Base-by-base conservation (phyloP, 2,797 vertebrate species). In the Monodelphis domestica region DNA sequence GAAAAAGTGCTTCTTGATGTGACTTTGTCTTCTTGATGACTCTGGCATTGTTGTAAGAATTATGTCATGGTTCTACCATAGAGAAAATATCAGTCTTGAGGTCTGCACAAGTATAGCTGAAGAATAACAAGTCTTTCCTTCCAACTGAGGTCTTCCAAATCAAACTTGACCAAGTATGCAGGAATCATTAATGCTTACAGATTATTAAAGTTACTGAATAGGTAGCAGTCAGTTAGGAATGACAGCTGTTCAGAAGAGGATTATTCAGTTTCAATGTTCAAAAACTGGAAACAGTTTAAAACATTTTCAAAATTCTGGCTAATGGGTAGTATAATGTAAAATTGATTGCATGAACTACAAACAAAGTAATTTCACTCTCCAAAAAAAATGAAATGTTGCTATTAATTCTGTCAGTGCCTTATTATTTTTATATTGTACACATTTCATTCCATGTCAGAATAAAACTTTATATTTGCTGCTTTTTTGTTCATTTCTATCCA, bases 321-420 rank as follows among this genome's bases (percentile, higher is more conserved):
- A 91, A 45, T 96, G 53, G 50, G 28, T 33, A 55, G 90, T 33
- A 30, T 92, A 93, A 94, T 30, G 54, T 94, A 50, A 89, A 95
- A 93, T 95, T 95, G 89, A 97, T 97, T 95, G 90, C 90, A 93
- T 90, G 96, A 96, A 95, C 96, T 97, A 50, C 28, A 96, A 95
- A 89, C 30, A 89, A 90, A 95, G 63, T 95, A 33, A 54, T 95
- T 96, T 96, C 92, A 92, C 95, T 95, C 94, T 95, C 56, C 15
- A 17, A 87, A 95, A n/a, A 88, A 93, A 91, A 95, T 96, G 50
- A 90, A 95, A 94, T 95, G 50, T 96, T 96, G 89, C 55, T 88
- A 56, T 63, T 94, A 90, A 92, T 94, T 57, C 17, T 94, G 53
- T 96, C 90, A 95, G 87, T 95, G 53, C 30, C 88, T 93, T 94